These are phyloP conservation scores for Ophraella communa DNA, from an alignment of 2,888 invertebrate genomes.

Conservation along the genomic window DNA sequence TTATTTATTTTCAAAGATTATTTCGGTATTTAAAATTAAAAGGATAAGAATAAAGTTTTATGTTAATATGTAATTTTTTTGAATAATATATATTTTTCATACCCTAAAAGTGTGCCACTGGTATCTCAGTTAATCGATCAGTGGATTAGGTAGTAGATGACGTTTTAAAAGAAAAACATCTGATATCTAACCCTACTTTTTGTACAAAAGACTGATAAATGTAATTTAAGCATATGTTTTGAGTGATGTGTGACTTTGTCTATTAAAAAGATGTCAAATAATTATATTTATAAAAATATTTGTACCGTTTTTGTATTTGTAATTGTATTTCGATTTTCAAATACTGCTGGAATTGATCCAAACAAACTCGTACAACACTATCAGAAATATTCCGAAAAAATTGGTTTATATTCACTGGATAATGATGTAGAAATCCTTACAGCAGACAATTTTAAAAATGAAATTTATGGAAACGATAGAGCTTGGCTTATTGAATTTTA, in stretches of 20 bases:
- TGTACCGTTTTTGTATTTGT: background rate
- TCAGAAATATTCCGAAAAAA: conserved; percentile 49
- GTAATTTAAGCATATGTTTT: background rate
- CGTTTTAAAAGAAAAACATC: background rate
- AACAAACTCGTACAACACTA: background rate
- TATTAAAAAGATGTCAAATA: background rate
- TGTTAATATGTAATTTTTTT: too few relatives aligned
- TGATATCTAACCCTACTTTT: background rate
- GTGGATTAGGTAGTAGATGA: too few relatives aligned
- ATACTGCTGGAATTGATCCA: background rate
- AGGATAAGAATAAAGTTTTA: too few relatives aligned
- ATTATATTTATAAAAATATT: background rate
- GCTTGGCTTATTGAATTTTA: conserved; percentile 80
- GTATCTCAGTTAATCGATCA: too few relatives aligned
- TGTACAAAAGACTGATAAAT: background rate
- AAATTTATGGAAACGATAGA: conserved; percentile 68
- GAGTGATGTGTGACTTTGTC: conserved; percentile 1
- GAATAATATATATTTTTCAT: too few relatives aligned
- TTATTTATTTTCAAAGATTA: too few relatives aligned
- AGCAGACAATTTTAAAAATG: conserved; percentile 70
- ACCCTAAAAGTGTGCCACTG: too few relatives aligned
- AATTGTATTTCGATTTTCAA: background rate
- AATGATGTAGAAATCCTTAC: conserved; percentile 73
- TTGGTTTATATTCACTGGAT: conserved; percentile 71
- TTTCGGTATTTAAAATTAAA: too few relatives aligned